phyloP scores from a whole-genome alignment of 2,113 vertebrate genomes.

The Geococcyx californianus region DNA sequence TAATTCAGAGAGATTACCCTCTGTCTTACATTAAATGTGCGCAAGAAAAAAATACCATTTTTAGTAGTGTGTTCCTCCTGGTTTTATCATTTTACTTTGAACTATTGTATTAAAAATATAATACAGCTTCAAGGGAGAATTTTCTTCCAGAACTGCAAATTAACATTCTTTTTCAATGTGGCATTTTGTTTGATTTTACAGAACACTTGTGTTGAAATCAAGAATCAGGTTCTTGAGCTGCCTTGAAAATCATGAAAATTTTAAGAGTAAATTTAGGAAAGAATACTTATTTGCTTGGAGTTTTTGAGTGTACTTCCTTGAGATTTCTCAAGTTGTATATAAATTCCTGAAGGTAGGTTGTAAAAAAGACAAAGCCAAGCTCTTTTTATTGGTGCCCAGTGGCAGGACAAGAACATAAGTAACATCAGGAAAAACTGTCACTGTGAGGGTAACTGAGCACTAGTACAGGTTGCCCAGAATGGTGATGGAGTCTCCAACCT shows the following conservation, averaged over 20 bases:
- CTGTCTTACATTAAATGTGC: not conserved
- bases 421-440: not conserved
- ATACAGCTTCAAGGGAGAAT: not conserved
- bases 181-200: not conserved
- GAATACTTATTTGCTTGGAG: not conserved
- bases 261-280: not conserved
- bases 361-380: not conserved
- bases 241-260: not conserved
- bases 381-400: not conserved
- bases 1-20: not conserved
- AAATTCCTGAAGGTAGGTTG: not conserved
- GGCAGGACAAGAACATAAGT: not conserved
- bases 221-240: not conserved
- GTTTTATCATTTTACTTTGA: constrained; percentile 4
- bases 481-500: not conserved
- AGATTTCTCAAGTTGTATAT: not conserved
- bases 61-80: not conserved
- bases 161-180: not conserved
- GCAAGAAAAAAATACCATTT: not conserved
- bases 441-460: not conserved
- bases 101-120: not conserved
- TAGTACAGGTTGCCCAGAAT: not conserved
- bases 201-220: not conserved
- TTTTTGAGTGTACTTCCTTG: not conserved
- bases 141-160: not conserved